phyloP scores from a whole-genome alignment of 92 coral and sea anemone species.

The Blastomussa wellsi region DNA sequence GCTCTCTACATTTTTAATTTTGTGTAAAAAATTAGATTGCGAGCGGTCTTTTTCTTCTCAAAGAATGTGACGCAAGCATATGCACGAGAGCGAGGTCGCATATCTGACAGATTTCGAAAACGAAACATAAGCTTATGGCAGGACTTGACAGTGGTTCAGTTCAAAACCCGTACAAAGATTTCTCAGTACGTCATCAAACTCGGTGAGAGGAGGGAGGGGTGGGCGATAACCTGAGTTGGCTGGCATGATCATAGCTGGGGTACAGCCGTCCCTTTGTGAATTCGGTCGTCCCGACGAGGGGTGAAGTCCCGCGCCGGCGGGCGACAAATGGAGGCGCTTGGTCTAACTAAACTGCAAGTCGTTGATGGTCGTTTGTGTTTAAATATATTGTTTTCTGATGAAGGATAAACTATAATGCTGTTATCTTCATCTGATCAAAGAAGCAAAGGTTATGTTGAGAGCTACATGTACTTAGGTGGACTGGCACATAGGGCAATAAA shows the following conservation, averaged over 20 bases:
- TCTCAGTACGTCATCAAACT: no score
- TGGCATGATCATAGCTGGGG: background rate
- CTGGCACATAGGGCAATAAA: no score
- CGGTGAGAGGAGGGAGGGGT: background rate
- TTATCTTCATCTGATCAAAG: background rate
- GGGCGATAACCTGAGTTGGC: background rate
- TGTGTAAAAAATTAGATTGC: background rate
- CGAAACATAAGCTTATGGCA: no score
- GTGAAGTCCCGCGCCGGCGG: background rate
- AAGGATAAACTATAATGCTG: background rate
- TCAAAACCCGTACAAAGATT: no score
- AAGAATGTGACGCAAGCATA: no score
- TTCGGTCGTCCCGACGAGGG: background rate
- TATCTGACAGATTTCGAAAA: no score
- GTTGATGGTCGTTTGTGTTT: background rate
- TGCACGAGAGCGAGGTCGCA: no score
- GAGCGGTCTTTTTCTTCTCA: no score
- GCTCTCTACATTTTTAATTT: no score
- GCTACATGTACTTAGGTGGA: background rate
- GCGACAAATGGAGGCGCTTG: background rate
- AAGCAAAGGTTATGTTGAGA: background rate
- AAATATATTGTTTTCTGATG: background rate
- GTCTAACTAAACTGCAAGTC: background rate
- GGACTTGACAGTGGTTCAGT: no score
- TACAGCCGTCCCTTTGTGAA: background rate